Base-by-base conservation (phyloP, 2,797 vertebrate genomes). In the Urosaurus nigricauda region DNA sequence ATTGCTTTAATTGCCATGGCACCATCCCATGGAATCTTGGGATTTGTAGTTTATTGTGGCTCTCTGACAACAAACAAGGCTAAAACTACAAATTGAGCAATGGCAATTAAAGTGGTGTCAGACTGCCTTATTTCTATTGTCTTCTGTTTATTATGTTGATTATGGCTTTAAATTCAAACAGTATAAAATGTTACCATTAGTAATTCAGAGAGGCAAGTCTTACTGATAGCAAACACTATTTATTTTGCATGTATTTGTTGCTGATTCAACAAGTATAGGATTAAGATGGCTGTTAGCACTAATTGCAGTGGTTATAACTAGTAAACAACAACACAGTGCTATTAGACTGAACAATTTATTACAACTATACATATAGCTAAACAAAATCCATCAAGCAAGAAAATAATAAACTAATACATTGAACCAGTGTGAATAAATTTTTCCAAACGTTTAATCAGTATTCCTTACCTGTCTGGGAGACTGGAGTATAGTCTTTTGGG, bases 391-490 rank as follows among this genome's bases (percentile, higher is more conserved):
- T 63, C 32, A 13, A 79, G 26, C 29, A 51, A 87, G 3, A 60
- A 91, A 89, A 17, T 7, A 16, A 63, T 73, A 87, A 87, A 58
- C 1, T 77, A 87, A 58, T n/a, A 87, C 86, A 84, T 79, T 87
- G 21, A 0, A 37, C 71, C 53, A 56, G 5, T 60, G 24, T 29
- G 32, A 82, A 77, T 77, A 8, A 11, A 60, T 7, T 8, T 32
- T 6, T 51, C 43, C 8, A 80, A 85, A 68, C 40, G 13, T 14
- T 47, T 24, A 74, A 83, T 71, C 12, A 75, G 73, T 79, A 79
- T 83, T 43, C n/a, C 93, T 92, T 94, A 93, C 93, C 94, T 94
- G 40, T 37, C 75, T 79, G 88, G 17, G 82, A 87, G 70, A 63
- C 84, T 79, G 65, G 43, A 90, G 17, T 51, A 83, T 68, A 58